Percentiles rank a stretch among this genome's conserved stretches.
phyloP scores from a whole-genome alignment of 2,113 vertebrate species.

The Lathamus discolor region DNA sequence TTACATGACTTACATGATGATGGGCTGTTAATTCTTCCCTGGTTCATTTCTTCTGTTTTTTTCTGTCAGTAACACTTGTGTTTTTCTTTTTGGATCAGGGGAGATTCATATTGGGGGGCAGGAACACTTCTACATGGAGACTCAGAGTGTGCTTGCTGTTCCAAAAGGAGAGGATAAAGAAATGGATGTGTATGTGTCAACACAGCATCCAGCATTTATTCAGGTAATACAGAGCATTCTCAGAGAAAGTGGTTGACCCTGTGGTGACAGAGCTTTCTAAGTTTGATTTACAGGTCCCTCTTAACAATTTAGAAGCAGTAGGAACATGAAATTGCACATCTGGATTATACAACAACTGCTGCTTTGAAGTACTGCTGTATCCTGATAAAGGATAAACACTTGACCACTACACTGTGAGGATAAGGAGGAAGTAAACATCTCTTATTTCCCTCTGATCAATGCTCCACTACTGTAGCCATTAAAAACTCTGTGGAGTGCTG shows the following conservation, averaged over 20 bases:
- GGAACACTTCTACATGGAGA: slow-evolving; percentile 82
- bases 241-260: not conserved
- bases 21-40: not conserved
- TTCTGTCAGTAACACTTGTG: not conserved
- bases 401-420: not conserved
- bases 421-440: not conserved
- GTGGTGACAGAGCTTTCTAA: not conserved
- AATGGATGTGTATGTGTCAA: slow-evolving; percentile 75
- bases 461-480: not conserved
- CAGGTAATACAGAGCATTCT: slow-evolving; percentile 63
- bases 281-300: not conserved
- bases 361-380: not conserved
- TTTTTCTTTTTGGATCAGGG: slow-evolving; percentile 49
- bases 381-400: not conserved
- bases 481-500: not conserved
- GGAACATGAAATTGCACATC: not conserved
- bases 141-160: slow-evolving; percentile 74
- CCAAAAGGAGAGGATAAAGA: slow-evolving; percentile 78
- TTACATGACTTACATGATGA: not conserved
- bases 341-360: not conserved
- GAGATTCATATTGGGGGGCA: slow-evolving; percentile 74
- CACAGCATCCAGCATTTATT: slow-evolving; percentile 66
- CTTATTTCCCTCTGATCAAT: not conserved
- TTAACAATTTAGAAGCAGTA: not conserved
- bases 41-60: not conserved